Percentiles rank a stretch among this genome's conserved stretches.
These are phyloP conservation scores for Cosmopolites sordidus DNA, from an alignment of 2,888 invertebrate genomes.

Conservation along the genomic window DNA sequence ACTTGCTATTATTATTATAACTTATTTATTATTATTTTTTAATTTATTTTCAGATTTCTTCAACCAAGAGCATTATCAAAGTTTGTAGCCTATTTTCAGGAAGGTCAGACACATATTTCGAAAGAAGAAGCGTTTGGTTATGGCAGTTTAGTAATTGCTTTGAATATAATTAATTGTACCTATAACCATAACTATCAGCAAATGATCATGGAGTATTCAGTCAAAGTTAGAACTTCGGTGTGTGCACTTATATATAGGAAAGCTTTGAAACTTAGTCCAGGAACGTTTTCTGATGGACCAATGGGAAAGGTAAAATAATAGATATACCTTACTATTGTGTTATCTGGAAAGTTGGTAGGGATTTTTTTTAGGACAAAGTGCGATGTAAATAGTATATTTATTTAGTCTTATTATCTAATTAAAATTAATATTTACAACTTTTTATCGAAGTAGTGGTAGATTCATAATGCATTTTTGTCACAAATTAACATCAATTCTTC, in stretches of 20 bases:
- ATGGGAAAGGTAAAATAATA: conserved; percentile 54
- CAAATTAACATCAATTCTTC: too few species aligned
- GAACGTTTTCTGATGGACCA: conserved; percentile 67
- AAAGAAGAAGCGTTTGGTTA: conserved; percentile 61
- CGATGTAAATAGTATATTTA: too few species aligned
- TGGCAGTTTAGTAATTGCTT: conserved; percentile 65
- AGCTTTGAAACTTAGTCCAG: conserved; percentile 37
- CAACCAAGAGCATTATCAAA: conserved; percentile 35
- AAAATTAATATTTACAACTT: too few species aligned
- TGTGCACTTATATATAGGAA: conserved; percentile 53
- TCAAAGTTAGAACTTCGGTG: conserved; percentile 74
- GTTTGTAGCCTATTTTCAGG: conserved; percentile 36
- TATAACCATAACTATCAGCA: conserved; percentile 69
- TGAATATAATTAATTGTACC: conserved; percentile 67
- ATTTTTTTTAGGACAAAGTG: too few species aligned
- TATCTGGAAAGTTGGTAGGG: too few species aligned
- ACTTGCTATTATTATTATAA: too few species aligned
- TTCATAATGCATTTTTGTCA: too few species aligned
- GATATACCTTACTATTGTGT: too few species aligned
- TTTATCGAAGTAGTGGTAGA: too few species aligned
- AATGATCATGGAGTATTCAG: conserved; percentile 65
- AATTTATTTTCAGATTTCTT: conserved; percentile 32
- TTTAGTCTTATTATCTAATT: too few species aligned
- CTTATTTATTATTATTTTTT: too few species aligned
- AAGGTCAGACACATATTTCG: conserved; percentile 31